A percentile compares a stretch with the other conserved stretches of the same genome.
Evolutionary conservation across 2,888 invertebrate genomes (phyloP).

Genomic region (Rotaria macrura): DNA sequence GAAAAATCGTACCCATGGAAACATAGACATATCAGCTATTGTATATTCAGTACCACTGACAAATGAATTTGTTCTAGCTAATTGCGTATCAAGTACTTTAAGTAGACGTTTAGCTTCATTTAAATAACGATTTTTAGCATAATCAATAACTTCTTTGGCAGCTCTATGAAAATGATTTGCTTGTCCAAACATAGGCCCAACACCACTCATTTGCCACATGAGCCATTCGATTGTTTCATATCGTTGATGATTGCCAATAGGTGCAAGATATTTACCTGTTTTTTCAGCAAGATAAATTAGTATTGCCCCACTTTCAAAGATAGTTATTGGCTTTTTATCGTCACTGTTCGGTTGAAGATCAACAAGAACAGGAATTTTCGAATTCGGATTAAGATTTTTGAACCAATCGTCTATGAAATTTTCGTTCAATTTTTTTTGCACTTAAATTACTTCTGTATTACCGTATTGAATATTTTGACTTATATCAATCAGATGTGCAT

Average conservation of each 20-base stretch:
- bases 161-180: background rate
- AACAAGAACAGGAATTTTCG: background rate
- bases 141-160: background rate
- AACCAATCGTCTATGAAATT: conserved; percentile 14
- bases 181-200: conserved; percentile 10
- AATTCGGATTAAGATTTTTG: background rate
- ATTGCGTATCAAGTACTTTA: background rate
- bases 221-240: background rate
- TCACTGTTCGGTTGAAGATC: background rate
- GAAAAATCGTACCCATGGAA: background rate
- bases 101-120: conserved; percentile 6
- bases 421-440: too few species aligned
- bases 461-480: background rate
- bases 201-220: conserved; percentile 9
- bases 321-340: background rate
- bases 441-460: background rate
- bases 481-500: background rate
- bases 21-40: background rate
- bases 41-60: background rate
- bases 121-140: conserved; percentile 4
- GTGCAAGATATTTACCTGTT: background rate
- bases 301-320: conserved; percentile 5
- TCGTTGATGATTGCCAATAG: background rate
- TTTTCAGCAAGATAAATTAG: background rate
- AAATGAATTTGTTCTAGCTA: background rate